These are phyloP conservation scores for Xiphorhynchus erythropygius DNA, from an alignment of 2,797 vertebrate genomes.

Conservation along the genomic window DNA sequence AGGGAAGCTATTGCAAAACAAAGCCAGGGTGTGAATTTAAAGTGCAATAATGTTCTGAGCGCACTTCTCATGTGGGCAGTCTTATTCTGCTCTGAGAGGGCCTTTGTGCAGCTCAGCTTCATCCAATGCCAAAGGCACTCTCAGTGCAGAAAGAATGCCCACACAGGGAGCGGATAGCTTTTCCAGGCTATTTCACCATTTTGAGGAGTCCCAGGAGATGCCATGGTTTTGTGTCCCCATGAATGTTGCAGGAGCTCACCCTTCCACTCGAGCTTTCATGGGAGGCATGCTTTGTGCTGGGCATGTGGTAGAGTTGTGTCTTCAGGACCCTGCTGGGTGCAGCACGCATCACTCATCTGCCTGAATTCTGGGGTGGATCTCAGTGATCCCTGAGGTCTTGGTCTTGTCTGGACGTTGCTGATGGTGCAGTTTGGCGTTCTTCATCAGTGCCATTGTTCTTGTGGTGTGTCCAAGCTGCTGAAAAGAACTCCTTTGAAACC, in stretches of 20 bases:
- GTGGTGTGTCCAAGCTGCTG: neutral
- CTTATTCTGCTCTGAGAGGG: conserved; percentile 42
- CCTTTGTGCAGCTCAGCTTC: conserved; percentile 63
- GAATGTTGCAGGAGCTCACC: neutral
- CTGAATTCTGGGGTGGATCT: neutral
- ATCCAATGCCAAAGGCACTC: conserved; percentile 58
- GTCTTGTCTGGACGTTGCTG: neutral
- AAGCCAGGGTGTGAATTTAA: conserved; percentile 61
- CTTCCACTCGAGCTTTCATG: neutral
- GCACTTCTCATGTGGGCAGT: conserved; percentile 55
- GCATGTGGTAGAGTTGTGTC: neutral
- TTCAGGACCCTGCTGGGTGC: neutral
- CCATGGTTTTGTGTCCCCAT: conserved; percentile 15
- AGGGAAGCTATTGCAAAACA: conserved; percentile 24
- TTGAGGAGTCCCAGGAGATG: conserved; percentile 49
- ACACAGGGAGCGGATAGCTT: conserved; percentile 47
- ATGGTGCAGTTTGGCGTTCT: neutral
- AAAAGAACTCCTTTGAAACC: neutral
- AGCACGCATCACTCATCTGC: rapidly evolving
- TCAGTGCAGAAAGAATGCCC: conserved; percentile 59
- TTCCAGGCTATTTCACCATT: conserved; percentile 60
- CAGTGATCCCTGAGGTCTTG: neutral
- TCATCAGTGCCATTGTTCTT: rapidly evolving
- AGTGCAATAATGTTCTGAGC: conserved; percentile 30
- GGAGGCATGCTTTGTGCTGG: neutral